Evolutionary conservation across 1,140 invertebrate genomes (phyloP), one percentile per base, ranked within the genome.

Genomic region (Plodia interpunctella): DNA sequence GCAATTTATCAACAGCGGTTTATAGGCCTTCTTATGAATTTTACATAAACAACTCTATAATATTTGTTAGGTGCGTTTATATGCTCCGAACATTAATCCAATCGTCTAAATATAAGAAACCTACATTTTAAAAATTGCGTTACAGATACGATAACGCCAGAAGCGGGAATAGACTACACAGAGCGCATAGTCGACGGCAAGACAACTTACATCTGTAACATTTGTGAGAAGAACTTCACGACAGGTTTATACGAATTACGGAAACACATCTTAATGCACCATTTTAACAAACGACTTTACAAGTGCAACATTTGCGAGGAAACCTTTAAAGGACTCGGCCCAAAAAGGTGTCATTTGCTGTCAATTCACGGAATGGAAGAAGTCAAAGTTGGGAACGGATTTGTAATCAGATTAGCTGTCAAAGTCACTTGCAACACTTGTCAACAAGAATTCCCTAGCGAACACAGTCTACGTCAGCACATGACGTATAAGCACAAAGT

Each of bases 401-500:
- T 20, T 11, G 18, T 20, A 2, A 6, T 51, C 18, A 19, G 19
- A 19, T 6, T 8, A 20, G 49, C 49, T 10, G 18, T 17, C 10
- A 20, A 51, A 13, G 49, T 20, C 50, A n/a, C 21, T 2, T 63
- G 61, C 17, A 30, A 57, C 0, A 17, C 44, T 5, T 62, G 60
- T 11, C 25, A 62, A 0, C 57, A 62, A 19, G 49, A 52, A 5
- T 62, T 52, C 30, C 28, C 6, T 4, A 57, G 9, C 0, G 32
- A 35, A n/a, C 10, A 13, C 9, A 25, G 9, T 10, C 11, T 62
- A 25, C 49, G 13, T 0, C 13, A 28, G 9, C 60, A 62, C 18
- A 62, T 57, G 17, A 15, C 11, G 5, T 9, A 18, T 8, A 35
- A 35, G 10, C 60, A 62, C n/a, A 57, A 50, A 11, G n/a, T 57